Evolutionary conservation across 2,113 vertebrate genomes (phyloP).

Genomic region (Seriola aureovittata): DNA sequence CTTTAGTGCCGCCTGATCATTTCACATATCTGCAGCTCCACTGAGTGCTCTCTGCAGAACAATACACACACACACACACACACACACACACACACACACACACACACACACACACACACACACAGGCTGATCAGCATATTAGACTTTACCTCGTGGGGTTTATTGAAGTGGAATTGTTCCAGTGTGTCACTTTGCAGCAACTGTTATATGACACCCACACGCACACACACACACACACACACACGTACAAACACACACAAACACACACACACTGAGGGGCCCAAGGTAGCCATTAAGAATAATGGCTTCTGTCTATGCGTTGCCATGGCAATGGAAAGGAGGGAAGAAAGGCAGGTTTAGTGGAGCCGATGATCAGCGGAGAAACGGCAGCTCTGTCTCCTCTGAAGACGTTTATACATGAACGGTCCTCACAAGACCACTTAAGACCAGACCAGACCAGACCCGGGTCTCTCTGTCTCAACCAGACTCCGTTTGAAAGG

Average conservation of each 20-base stretch:
- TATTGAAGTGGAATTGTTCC: conserved; percentile 1
- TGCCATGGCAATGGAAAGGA: conserved; percentile 67
- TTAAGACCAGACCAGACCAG: too few relatives aligned
- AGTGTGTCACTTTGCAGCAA: conserved; percentile 25
- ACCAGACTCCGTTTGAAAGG: too few relatives aligned
- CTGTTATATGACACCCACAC: conserved; percentile 14
- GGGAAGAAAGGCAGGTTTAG: conserved; percentile 40
- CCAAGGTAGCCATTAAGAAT: conserved; percentile 69
- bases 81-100: conserved; percentile 15
- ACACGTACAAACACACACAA: conserved; percentile 28
- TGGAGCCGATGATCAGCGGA: conserved; percentile 5
- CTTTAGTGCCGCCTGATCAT: not conserved
- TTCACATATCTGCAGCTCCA: not conserved
- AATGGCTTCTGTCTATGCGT: conserved; percentile 62
- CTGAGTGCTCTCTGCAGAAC: not conserved
- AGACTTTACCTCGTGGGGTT: not conserved
- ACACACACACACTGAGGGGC: conserved; percentile 42
- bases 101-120: conserved; percentile 19
- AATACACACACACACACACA: conserved; percentile 4
- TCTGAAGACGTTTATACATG: too few relatives aligned
- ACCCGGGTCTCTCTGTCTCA: too few relatives aligned
- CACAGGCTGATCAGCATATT: not conserved
- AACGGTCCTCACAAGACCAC: too few relatives aligned
- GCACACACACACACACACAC: conserved; percentile 28
- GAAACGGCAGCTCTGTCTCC: not conserved